These are phyloP conservation scores for Montipora foliosa DNA, from an alignment of 64 coral and sea anemone genomes.

Conservation along the genomic window DNA sequence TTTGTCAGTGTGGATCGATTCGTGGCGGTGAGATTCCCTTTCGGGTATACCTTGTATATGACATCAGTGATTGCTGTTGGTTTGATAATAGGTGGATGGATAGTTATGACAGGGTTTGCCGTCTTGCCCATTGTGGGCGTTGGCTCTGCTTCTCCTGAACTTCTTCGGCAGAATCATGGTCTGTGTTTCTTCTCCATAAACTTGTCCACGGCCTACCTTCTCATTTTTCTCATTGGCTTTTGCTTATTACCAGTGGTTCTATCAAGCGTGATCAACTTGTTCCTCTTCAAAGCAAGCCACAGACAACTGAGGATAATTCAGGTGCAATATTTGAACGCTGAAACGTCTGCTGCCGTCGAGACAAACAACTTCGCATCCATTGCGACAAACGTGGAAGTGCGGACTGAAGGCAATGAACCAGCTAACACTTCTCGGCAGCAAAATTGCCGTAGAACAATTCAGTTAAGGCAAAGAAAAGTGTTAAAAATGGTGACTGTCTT, in stretches of 20 bases:
- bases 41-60: neutral
- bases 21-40: conserved; percentile 23
- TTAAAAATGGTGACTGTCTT: conserved; percentile 39
- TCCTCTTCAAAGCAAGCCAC: conserved; percentile 42
- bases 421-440: neutral
- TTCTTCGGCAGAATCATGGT: neutral
- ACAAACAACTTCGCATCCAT: neutral
- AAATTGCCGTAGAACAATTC: neutral
- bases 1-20: conserved; percentile 30
- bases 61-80: neutral
- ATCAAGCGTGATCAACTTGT: conserved; percentile 7
- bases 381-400: neutral
- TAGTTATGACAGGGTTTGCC: neutral
- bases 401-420: neutral
- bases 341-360: neutral
- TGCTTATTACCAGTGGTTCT: conserved; percentile 14
- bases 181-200: conserved; percentile 30
- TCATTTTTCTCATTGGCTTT: neutral
- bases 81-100: neutral
- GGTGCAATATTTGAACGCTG: neutral
- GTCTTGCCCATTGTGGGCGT: conserved; percentile 16
- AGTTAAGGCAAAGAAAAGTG: neutral
- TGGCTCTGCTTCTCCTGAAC: neutral
- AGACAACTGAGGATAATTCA: conserved; percentile 36
- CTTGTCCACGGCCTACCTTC: neutral